Base-by-base conservation (phyloP, 2,797 vertebrate genomes). In the Spondyliosoma cantharus region DNA sequence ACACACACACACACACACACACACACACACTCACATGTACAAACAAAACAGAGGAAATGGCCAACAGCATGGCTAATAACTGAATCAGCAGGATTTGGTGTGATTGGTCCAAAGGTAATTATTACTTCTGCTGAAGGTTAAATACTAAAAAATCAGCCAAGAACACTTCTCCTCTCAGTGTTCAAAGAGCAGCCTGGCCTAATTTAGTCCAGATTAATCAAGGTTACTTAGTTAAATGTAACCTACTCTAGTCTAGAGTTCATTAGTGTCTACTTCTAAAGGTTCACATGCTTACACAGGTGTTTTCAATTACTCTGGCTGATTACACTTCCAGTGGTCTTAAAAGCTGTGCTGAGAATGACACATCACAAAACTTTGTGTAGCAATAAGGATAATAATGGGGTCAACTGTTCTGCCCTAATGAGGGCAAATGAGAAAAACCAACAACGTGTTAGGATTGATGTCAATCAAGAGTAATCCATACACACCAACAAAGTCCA, bases 11-110 rank as follows among this genome's bases (percentile, higher is more conserved):
- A 54, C 48, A 46, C 37, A 53, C 57, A 45, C 25, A 66, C 14
- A 68, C 70, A 66, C 14, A 68, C 78, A 60, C 49, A 43, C 42
- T 61, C 56, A 45, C 27, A 48, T 27, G 5, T 42, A 50, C 57
- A 81, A 46, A 60, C 58, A 68, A 59, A 63, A 76, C 57, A 68
- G 63, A 64, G 59, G 60, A 73, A 73, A 66, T 49, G 50, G 52
- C 32, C 71, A 70, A 25, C 37, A 66, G 71, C 48, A 46, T 46
- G 71, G 64, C 61, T 71, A 50, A 63, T 57, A 56, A 69, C 29
- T 50, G 48, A 65, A 62, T 32, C 45, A 48, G 59, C 71, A 52
- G 58, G 32, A 50, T 78, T 61, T 61, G 29, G 5, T 19, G 48
- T 14, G 53, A 75, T 32, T 81, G 74, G 78, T 71, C 48, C 15